phyloP scores from a whole-genome alignment of 2,113 vertebrate genomes.

The Elgaria multicarinata region DNA sequence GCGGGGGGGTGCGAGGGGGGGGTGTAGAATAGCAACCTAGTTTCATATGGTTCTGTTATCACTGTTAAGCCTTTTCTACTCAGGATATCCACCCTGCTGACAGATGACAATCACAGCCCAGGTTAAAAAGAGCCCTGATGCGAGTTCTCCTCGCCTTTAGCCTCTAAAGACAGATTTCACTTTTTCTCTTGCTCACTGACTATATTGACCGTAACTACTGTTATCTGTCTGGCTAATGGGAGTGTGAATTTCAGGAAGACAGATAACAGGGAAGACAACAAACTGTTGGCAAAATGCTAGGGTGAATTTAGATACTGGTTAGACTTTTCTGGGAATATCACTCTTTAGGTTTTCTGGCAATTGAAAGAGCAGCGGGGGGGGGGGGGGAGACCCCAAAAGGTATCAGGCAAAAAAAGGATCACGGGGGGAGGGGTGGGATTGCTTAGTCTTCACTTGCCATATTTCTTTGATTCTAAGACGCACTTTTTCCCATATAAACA shows the following conservation, averaged over 20 bases:
- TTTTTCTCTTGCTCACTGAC: conserved; percentile 58
- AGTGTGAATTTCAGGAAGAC: conserved; percentile 64
- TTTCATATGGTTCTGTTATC: conserved; percentile 30
- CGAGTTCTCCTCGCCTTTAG: conserved; percentile 55
- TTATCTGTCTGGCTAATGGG: conserved; percentile 67
- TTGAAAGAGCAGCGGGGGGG: too few relatives aligned
- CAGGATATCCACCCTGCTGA: conserved; percentile 34
- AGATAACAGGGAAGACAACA: conserved; percentile 63
- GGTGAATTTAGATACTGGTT: conserved; percentile 55
- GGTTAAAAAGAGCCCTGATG: conserved; percentile 47
- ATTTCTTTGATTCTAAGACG: too few relatives aligned
- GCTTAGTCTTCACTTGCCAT: neutral
- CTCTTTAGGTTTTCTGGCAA: conserved; percentile 53
- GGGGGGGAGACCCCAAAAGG: neutral
- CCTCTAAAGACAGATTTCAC: conserved; percentile 62
- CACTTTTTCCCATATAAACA: too few relatives aligned
- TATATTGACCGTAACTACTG: conserved; percentile 59
- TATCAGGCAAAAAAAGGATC: neutral
- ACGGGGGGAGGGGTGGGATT: neutral
- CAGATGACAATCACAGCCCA: conserved; percentile 57
- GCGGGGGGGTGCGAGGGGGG: neutral
- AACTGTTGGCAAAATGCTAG: conserved; percentile 49
- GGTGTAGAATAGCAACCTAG: conserved; percentile 28
- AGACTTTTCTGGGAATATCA: conserved; percentile 47
- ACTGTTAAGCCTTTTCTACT: conserved; percentile 36